Base-by-base conservation (phyloP, 2,888 invertebrate species). In the Prosapia bicincta region DNA sequence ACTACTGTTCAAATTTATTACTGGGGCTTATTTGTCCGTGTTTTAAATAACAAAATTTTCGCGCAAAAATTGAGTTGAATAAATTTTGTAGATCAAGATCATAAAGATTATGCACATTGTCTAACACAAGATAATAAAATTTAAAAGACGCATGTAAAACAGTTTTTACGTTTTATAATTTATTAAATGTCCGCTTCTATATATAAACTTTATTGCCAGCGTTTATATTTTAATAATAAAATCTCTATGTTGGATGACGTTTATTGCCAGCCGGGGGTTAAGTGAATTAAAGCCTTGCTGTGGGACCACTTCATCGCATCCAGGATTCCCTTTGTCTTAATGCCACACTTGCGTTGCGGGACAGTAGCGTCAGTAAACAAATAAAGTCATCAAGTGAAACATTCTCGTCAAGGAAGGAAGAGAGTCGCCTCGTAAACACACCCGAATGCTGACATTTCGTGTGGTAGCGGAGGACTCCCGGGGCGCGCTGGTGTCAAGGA, bases 401-500 rank as follows among this genome's bases (percentile, higher is more conserved):
- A 54, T 54, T 54, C 54, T 54, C 54, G 54, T 54, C 54, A 54
- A 54, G 20, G 54, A 20, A 54, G 54, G 9, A 20, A 54, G 10
- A 54, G n/a, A 20, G 13, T 54, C 54, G 20, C n/a, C 54, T 54
- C 54, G 54, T 54, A 54, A 54, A 54, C 54, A n/a, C 20, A 54
- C 54, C 13, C 20, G 20, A 54, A 54, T 54, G 54, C 54, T 54
- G 54, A 54, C 54, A 54, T 54, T 54, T 54, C 54, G 13, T 54
- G 54, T 54, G 54, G 54, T 54, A 54, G 54, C 54, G 54, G 54
- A 20, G 54, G 72, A 66, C 72, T 54, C 68, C 73, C 54, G 68
- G 38, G 67, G 26, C 32, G 9, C 26, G 68, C 67, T 9, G 67
- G 68, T 69, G 74, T 69, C 69, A 69, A 20, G 74, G 74, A 74